Evolutionary conservation across 2,113 vertebrate species (phyloP).

Genomic region (Neoarius graeffei): DNA sequence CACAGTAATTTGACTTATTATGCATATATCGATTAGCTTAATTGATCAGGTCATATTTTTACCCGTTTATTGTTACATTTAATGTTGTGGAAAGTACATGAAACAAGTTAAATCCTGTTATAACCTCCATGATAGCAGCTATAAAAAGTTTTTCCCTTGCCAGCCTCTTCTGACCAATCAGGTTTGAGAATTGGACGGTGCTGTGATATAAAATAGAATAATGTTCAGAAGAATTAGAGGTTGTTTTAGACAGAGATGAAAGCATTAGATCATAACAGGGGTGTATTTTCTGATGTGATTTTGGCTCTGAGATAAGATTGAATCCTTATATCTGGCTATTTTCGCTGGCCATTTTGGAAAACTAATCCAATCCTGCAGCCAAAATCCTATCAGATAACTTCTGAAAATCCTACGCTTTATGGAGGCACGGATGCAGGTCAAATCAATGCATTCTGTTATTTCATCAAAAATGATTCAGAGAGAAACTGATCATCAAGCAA

Average conservation of each 20-base stretch:
- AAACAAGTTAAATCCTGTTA: background rate
- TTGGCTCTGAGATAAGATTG: background rate
- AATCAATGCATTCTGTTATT: background rate
- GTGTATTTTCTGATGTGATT: slow-evolving; percentile 4
- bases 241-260: background rate
- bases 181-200: background rate
- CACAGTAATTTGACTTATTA: too few species aligned
- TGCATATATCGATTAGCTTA: too few species aligned
- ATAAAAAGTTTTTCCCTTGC: background rate
- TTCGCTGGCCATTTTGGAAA: slow-evolving; percentile 1
- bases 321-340: slow-evolving; percentile 18
- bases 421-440: background rate
- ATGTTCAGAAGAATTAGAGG: background rate
- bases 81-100: background rate
- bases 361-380: background rate
- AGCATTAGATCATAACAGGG: background rate
- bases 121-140: background rate
- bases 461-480: slow-evolving; percentile 7
- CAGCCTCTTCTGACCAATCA: background rate
- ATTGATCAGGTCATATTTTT: background rate
- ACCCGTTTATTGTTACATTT: background rate
- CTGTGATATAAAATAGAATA: background rate
- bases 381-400: slow-evolving; percentile 25
- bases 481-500: slow-evolving; percentile 10
- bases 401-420: background rate